phyloP scores from a whole-genome alignment of 1,140 invertebrate species.

The Brachionus angularis region DNA sequence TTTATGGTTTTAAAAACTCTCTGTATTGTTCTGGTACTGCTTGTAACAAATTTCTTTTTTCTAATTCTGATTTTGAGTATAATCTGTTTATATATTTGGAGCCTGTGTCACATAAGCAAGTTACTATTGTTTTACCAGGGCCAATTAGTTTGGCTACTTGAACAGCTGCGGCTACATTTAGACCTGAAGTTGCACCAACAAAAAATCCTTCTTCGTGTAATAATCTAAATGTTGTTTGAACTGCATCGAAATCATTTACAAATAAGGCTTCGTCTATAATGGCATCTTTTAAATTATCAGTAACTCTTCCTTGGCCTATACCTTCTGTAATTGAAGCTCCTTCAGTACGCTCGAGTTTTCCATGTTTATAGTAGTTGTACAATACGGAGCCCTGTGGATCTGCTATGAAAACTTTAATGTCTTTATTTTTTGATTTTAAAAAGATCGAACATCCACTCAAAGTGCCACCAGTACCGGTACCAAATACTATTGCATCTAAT shows the following conservation, averaged over 20 bases:
- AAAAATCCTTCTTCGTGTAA: slow-evolving; percentile 58
- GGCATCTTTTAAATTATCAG: slow-evolving; percentile 54
- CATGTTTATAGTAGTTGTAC: slow-evolving; percentile 56
- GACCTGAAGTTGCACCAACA: slow-evolving; percentile 56
- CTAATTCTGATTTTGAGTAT: slow-evolving; percentile 24
- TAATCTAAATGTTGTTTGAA: slow-evolving; percentile 55
- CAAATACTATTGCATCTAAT: slow-evolving; percentile 56
- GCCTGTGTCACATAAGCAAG: slow-evolving; percentile 57
- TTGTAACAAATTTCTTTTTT: slow-evolving; percentile 41
- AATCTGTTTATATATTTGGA: slow-evolving; percentile 46
- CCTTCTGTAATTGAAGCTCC: slow-evolving; percentile 57
- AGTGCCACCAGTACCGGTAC: slow-evolving; percentile 57
- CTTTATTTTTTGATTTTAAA: slow-evolving; percentile 56
- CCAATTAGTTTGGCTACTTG: slow-evolving; percentile 52
- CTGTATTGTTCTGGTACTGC: slow-evolving; percentile 20
- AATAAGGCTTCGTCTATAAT: slow-evolving; percentile 54
- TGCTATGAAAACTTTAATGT: slow-evolving; percentile 53
- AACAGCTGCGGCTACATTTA: slow-evolving; percentile 56
- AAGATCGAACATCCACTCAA: slow-evolving; percentile 53
- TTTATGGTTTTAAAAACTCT: slow-evolving; percentile 35
- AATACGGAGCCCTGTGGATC: slow-evolving; percentile 57
- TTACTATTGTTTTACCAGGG: slow-evolving; percentile 56
- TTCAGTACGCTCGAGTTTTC: slow-evolving; percentile 54
- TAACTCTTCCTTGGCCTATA: slow-evolving; percentile 57
- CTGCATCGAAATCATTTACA: slow-evolving; percentile 52